Conservation (phyloP, 2,113 vertebrate species). For the Elachura formosa region DNA sequence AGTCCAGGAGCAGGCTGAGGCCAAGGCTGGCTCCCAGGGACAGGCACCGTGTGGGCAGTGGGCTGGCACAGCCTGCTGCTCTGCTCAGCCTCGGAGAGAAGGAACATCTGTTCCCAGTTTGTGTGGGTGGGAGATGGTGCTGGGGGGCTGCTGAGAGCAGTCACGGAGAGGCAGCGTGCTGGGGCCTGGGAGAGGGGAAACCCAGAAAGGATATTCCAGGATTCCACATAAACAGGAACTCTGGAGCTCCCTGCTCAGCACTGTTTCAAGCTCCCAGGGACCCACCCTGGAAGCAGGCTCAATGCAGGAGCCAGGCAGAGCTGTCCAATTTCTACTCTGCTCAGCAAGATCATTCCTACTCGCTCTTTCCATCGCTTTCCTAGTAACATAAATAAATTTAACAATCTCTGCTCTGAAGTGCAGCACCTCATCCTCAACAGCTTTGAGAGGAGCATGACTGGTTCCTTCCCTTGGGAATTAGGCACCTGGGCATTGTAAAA, state of each 20-base stretch:
- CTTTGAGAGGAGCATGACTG: neutral
- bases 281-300: neutral
- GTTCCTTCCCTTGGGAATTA: neutral
- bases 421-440: neutral
- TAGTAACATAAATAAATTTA: neutral
- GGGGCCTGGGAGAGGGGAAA: conserved; percentile 45
- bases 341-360: neutral
- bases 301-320: neutral
- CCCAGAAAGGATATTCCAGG: conserved; percentile 20
- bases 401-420: neutral
- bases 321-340: neutral
- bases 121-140: conserved; percentile 11
- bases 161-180: neutral
- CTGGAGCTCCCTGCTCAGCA: conserved; percentile 2
- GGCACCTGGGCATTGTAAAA: neutral
- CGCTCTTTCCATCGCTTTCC: neutral
- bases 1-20: neutral
- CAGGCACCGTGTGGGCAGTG: neutral
- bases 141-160: conserved; percentile 20
- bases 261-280: conserved; percentile 6
- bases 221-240: conserved; percentile 35
- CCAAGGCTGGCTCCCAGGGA: neutral
- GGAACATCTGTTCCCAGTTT: conserved; percentile 34
- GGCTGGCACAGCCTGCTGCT: neutral
- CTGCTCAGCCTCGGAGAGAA: neutral